Percentiles rank a stretch among this genome's conserved stretches.
Conservation (phyloP, 2,888 invertebrate species). For the Ennomos quercinarius region DNA sequence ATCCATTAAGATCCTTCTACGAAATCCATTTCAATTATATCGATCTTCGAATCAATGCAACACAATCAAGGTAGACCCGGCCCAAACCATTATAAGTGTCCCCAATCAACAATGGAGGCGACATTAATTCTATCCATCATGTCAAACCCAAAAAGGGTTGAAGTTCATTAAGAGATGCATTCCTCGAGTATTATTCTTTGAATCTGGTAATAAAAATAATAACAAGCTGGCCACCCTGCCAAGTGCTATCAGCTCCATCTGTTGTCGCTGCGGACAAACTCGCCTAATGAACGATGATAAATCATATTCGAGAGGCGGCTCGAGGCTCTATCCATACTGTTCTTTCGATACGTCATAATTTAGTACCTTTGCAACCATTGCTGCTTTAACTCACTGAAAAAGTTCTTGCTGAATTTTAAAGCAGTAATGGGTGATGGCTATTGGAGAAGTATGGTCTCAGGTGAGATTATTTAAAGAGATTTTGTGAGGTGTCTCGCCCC, state of each 20-base stretch:
- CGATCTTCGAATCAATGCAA: conserved; percentile 63
- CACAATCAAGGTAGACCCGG: conserved; percentile 63
- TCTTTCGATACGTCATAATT: conserved; percentile 54
- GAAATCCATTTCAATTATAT: conserved; percentile 60
- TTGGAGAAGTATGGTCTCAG: conserved; percentile 38
- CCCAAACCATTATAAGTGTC: conserved; percentile 74
- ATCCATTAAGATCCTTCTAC: conserved; percentile 54
- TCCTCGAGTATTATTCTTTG: conserved; percentile 85
- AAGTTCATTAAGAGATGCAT: conserved; percentile 85
- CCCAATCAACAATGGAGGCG: conserved; percentile 82
- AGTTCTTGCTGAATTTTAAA: not conserved
- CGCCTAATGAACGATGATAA: conserved; percentile 86
- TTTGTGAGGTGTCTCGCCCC: conserved; percentile 77
- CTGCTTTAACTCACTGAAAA: conserved; percentile 28
- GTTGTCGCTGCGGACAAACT: conserved; percentile 86
- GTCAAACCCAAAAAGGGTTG: conserved; percentile 82
- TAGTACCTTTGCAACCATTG: conserved; percentile 50
- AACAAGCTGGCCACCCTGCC: conserved; percentile 85
- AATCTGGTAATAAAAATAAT: conserved; percentile 85
- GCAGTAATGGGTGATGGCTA: conserved; percentile 49
- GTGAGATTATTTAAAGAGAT: conserved; percentile 64
- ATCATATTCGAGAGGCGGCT: conserved; percentile 85
- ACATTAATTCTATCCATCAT: conserved; percentile 85
- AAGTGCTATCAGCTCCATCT: conserved; percentile 86
- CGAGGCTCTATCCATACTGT: conserved; percentile 67